These are phyloP conservation scores for Corapipo altera DNA, from an alignment of 2,113 vertebrate genomes.

Conservation along the genomic window DNA sequence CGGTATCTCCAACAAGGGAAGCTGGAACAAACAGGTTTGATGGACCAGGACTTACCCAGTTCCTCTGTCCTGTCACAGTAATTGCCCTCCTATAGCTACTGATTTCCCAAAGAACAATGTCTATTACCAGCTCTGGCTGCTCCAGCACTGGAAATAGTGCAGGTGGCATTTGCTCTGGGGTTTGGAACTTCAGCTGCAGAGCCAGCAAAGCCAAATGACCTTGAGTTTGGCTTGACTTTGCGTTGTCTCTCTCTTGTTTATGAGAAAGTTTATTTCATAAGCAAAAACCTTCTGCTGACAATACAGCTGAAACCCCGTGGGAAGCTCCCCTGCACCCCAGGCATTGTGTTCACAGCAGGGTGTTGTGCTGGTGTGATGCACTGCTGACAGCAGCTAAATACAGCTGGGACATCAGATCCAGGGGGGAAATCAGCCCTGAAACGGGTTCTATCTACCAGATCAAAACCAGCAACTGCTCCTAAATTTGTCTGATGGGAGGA, in stretches of 20 bases:
- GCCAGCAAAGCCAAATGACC: neutral
- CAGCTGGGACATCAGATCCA: constrained; percentile 15
- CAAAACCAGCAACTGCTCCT: neutral
- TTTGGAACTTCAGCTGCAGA: neutral
- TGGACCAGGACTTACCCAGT: neutral
- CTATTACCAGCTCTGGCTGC: neutral
- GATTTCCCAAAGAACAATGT: constrained; percentile 13
- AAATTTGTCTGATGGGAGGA: neutral
- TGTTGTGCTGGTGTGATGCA: neutral
- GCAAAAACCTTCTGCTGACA: constrained; percentile 60
- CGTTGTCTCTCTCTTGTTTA: neutral
- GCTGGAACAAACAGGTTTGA: constrained; percentile 27
- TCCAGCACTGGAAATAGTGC: neutral
- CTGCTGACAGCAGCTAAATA: neutral
- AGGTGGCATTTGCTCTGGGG: neutral
- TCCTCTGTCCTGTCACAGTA: neutral
- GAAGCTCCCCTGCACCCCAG: neutral
- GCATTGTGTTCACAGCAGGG: neutral
- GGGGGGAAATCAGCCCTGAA: neutral
- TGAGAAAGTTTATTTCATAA: constrained; percentile 66
- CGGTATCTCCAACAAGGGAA: neutral
- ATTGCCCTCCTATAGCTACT: neutral
- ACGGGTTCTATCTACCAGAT: fast-evolving
- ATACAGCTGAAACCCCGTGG: constrained; percentile 62
- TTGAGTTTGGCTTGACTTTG: neutral